Percentiles rank a stretch among this genome's conserved stretches.
phyloP scores from a whole-genome alignment of 1,140 invertebrate genomes.

The Aplysia californica region DNA sequence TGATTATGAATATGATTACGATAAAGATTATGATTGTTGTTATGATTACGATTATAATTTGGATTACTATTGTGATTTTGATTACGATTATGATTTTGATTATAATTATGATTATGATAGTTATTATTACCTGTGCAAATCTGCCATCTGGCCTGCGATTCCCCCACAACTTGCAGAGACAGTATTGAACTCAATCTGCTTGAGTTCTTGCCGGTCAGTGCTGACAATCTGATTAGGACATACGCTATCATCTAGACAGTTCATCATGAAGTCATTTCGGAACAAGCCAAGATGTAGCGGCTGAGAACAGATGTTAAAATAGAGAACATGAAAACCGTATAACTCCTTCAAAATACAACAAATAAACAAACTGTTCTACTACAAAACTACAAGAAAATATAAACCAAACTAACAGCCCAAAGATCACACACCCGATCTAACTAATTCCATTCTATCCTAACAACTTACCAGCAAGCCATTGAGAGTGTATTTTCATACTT shows the following conservation, averaged over 20 bases:
- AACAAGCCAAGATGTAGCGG: slow-evolving; percentile 55
- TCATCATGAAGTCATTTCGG: slow-evolving; percentile 70
- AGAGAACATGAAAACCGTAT: no score
- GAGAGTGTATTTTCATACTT: neutral
- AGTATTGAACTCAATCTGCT: slow-evolving; percentile 96
- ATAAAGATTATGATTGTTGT: no score
- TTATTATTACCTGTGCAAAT: slow-evolving; percentile 70
- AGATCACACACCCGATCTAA: neutral
- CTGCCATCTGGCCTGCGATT: slow-evolving; percentile 75
- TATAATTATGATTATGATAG: no score
- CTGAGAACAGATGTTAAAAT: no score
- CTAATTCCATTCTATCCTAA: neutral
- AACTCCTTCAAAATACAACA: no score
- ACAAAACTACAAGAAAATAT: neutral
- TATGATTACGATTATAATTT: no score
- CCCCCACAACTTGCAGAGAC: slow-evolving; percentile 96
- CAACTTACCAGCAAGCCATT: neutral
- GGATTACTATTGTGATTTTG: no score
- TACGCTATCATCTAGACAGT: slow-evolving; percentile 38
- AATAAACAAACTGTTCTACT: neutral
- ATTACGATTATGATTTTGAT: no score
- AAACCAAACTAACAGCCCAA: neutral
- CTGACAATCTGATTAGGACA: neutral
- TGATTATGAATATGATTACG: no score
- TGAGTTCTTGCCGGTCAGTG: slow-evolving; percentile 44